Conservation (phyloP, 2,797 vertebrate species). For the Ctenochaetus hawaiiensis region DNA sequence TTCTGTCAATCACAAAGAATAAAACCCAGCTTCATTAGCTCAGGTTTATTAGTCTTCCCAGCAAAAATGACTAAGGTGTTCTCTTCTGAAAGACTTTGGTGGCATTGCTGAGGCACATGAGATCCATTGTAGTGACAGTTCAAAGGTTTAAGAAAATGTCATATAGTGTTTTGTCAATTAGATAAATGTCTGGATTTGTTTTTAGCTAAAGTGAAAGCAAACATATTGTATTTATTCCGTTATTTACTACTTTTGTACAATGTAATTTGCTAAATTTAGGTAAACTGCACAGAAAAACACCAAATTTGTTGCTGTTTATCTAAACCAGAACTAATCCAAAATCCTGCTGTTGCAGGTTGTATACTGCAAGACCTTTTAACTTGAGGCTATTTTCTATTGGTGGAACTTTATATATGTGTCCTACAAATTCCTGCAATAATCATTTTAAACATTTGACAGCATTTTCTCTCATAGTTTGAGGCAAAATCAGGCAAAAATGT, state of each 20-base stretch:
- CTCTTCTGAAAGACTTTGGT: slow-evolving; percentile 31
- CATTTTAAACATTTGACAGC: neutral
- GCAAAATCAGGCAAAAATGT: slow-evolving; percentile 13
- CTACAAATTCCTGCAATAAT: neutral
- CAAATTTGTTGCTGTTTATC: neutral
- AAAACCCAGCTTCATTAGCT: slow-evolving; percentile 15
- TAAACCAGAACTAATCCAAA: slow-evolving; percentile 17
- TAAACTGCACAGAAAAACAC: slow-evolving; percentile 6
- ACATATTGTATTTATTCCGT: neutral
- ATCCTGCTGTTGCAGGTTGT: neutral
- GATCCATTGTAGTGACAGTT: slow-evolving; percentile 23
- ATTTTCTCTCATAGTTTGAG: slow-evolving; percentile 9
- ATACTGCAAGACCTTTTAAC: neutral
- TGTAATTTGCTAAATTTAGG: neutral
- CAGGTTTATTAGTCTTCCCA: slow-evolving; percentile 34
- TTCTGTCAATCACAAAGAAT: neutral
- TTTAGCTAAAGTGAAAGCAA: slow-evolving; percentile 12
- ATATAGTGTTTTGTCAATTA: neutral
- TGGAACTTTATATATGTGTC: neutral
- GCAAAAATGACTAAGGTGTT: slow-evolving; percentile 15
- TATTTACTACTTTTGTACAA: too few relatives aligned
- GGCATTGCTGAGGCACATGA: slow-evolving; percentile 68
- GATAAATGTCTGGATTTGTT: slow-evolving; percentile 15
- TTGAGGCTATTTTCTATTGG: neutral
- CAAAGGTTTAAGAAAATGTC: neutral